phyloP scores from a whole-genome alignment of 2,113 vertebrate species.

The Speoplatyrhinus poulsoni region DNA sequence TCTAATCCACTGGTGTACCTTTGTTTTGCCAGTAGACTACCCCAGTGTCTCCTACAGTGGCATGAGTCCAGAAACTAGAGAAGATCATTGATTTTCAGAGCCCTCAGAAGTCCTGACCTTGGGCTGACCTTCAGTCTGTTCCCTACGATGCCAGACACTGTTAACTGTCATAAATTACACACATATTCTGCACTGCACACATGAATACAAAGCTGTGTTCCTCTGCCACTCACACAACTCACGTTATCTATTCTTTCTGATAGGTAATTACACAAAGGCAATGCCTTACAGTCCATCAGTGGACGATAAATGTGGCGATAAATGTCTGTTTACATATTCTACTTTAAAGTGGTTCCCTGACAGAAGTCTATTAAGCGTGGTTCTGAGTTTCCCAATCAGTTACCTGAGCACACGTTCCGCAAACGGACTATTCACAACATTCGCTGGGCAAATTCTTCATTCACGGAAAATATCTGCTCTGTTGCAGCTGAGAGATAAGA shows the following conservation, averaged over 20 bases:
- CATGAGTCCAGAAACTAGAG: slow-evolving; percentile 42
- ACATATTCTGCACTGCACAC: neutral
- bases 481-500: slow-evolving; percentile 22
- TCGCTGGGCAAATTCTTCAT: slow-evolving; percentile 52
- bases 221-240: neutral
- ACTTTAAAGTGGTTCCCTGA: slow-evolving; percentile 1
- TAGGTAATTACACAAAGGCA: neutral
- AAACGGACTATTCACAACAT: no score
- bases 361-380: slow-evolving; percentile 1
- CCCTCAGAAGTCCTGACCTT: slow-evolving; percentile 48
- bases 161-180: slow-evolving; percentile 49
- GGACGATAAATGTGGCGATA: no score
- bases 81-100: slow-evolving; percentile 53
- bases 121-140: slow-evolving; percentile 38
- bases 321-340: neutral
- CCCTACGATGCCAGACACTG: slow-evolving; percentile 30
- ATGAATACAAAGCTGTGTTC: slow-evolving; percentile 1
- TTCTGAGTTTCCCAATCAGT: slow-evolving; percentile 11
- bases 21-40: slow-evolving; percentile 9
- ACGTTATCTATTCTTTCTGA: slow-evolving; percentile 15
- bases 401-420: slow-evolving; percentile 9
- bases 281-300: neutral
- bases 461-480: slow-evolving; percentile 63
- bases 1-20: neutral
- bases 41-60: neutral